Conservation (phyloP, 2,797 vertebrate species). For the Falco concolor region DNA sequence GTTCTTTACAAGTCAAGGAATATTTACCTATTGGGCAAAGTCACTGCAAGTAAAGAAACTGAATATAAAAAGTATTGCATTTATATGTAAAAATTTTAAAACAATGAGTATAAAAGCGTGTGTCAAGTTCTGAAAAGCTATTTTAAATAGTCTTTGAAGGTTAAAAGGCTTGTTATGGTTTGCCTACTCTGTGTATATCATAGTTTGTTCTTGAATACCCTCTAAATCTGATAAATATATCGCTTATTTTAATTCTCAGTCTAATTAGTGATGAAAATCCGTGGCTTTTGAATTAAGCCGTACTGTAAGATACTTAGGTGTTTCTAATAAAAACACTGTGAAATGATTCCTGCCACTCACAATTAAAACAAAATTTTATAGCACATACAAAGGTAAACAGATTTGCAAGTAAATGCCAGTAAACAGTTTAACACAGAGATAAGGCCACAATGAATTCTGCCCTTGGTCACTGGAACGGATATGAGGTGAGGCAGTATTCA, state of each 20-base stretch:
- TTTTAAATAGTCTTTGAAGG: slow-evolving; percentile 38
- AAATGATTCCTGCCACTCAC: slow-evolving; percentile 37
- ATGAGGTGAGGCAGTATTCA: slow-evolving; percentile 68
- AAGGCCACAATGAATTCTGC: slow-evolving; percentile 81
- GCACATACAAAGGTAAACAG: slow-evolving; percentile 57
- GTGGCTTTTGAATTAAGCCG: slow-evolving; percentile 37
- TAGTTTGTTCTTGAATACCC: slow-evolving; percentile 12
- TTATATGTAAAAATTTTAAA: slow-evolving; percentile 64
- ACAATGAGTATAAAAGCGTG: slow-evolving; percentile 48
- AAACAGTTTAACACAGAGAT: slow-evolving; percentile 72
- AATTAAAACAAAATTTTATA: slow-evolving; percentile 30
- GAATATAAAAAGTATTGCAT: slow-evolving; percentile 63
- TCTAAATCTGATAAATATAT: background rate
- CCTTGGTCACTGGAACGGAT: slow-evolving; percentile 68
- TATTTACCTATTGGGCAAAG: slow-evolving; percentile 47
- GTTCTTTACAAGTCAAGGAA: slow-evolving; percentile 42
- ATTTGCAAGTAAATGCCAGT: slow-evolving; percentile 65
- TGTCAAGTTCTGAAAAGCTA: slow-evolving; percentile 48
- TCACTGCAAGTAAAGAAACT: slow-evolving; percentile 49
- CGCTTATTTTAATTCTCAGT: slow-evolving; percentile 16
- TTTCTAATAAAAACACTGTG: slow-evolving; percentile 51
- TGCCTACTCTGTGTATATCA: background rate
- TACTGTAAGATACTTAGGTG: background rate
- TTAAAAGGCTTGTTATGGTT: slow-evolving; percentile 31
- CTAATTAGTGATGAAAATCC: slow-evolving; percentile 14